Evolutionary conservation across 1,140 invertebrate genomes (phyloP).

Genomic region (Apis mellifera): DNA sequence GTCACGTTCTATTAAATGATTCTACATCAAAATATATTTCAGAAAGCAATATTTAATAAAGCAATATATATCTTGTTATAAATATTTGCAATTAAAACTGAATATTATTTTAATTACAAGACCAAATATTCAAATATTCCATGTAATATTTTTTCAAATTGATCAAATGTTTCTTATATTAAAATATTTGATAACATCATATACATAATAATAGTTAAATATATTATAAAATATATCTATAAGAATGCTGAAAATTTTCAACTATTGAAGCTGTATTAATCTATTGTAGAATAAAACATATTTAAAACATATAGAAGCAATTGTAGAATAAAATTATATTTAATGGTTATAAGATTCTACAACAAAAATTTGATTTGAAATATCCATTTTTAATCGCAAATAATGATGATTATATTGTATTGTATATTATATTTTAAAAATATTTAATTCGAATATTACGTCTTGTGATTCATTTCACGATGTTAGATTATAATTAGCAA

Average conservation of each 20-base stretch:
- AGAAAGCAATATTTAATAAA: not conserved
- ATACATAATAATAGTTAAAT: not conserved
- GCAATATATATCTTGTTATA: not conserved
- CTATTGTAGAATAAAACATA: not conserved
- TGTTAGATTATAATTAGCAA: not conserved
- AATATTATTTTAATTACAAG: not conserved
- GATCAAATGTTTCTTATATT: not conserved
- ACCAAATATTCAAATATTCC: not conserved
- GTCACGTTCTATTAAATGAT: slow-evolving; percentile 4
- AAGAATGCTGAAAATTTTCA: not conserved
- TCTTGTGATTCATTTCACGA: not conserved
- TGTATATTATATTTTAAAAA: not conserved
- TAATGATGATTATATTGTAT: not conserved
- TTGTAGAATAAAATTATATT: not conserved
- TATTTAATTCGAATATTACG: not conserved
- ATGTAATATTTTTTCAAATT: not conserved
- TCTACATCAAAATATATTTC: not conserved
- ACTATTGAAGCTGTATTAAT: not conserved
- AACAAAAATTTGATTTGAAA: not conserved
- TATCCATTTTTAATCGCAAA: slow-evolving; percentile 15
- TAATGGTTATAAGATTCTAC: not conserved
- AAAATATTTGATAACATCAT: not conserved
- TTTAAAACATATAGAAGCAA: too few species aligned
- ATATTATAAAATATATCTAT: not conserved
- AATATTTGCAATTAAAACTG: not conserved